Percentiles rank a stretch among this genome's conserved stretches.
Evolutionary conservation across 1,140 invertebrate species (phyloP).

Genomic region (Drosophila guanche): DNA sequence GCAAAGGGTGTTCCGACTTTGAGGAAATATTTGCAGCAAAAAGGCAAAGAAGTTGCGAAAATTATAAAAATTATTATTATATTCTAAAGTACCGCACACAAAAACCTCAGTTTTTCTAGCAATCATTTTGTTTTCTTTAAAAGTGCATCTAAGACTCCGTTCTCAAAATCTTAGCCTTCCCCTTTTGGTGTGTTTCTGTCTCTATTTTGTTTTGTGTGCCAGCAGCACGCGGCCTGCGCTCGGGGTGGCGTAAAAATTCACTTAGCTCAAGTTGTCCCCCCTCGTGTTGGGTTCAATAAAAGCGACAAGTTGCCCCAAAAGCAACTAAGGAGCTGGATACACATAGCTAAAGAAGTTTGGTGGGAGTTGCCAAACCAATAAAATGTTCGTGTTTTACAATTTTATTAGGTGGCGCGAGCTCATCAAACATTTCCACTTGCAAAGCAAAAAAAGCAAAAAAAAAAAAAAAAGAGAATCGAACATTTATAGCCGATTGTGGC

Average conservation of each 20-base stretch:
- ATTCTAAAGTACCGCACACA: no score
- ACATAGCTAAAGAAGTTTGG: conserved; percentile 22
- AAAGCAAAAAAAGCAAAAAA: no score
- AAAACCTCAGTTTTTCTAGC: no score
- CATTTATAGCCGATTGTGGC: conserved; percentile 29
- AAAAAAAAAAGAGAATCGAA: conserved; percentile 34
- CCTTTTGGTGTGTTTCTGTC: neutral
- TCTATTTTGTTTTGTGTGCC: conserved; percentile 28
- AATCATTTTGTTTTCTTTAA: no score
- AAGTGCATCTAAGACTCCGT: neutral
- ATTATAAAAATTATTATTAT: no score
- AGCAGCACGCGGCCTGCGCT: conserved; percentile 51
- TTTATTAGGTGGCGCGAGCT: conserved; percentile 70
- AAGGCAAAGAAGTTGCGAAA: no score
- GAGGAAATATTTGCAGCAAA: no score
- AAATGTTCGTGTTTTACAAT: conserved; percentile 77
- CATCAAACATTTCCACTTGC: conserved; percentile 67
- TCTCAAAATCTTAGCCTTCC: neutral
- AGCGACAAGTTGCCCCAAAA: conserved; percentile 23
- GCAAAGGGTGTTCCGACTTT: no score
- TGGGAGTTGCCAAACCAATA: conserved; percentile 42
- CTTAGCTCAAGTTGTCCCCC: conserved; percentile 43
- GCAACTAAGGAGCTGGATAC: conserved; percentile 4
- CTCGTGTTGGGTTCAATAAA: conserved; percentile 49
- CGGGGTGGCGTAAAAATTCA: conserved; percentile 79